A percentile compares a stretch with the other conserved stretches of the same genome.
These are phyloP conservation scores for Scyliorhinus canicula DNA, from an alignment of 2,797 vertebrate genomes.

Conservation along the genomic window DNA sequence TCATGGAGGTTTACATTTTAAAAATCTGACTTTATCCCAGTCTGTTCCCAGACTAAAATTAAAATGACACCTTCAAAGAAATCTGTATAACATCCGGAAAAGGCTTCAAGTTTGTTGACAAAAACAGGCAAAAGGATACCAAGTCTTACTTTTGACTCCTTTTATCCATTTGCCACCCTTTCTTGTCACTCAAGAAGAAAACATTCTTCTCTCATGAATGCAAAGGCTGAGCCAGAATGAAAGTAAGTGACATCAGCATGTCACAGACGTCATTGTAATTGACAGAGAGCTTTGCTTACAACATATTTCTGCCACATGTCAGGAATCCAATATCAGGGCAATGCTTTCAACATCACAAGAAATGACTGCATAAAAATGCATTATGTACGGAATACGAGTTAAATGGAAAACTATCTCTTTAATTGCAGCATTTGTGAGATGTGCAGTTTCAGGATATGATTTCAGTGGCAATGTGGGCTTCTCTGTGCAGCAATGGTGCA, in stretches of 20 bases:
- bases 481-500: neutral
- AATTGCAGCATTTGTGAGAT: neutral
- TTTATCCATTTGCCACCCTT: conserved; percentile 15
- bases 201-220: conserved; percentile 24
- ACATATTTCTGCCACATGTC: conserved; percentile 30
- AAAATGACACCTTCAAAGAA: neutral
- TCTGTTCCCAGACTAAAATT: neutral
- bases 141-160: neutral
- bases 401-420: neutral
- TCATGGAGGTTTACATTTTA: neutral
- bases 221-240: conserved; percentile 23
- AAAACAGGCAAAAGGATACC: conserved; percentile 5
- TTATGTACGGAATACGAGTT: neutral
- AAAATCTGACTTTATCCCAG: neutral
- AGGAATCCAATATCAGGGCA: neutral
- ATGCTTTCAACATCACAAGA: neutral
- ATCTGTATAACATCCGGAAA: neutral
- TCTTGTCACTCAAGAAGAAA: conserved; percentile 30
- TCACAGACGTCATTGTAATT: conserved; percentile 20
- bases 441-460: neutral
- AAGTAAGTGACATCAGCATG: conserved; percentile 33
- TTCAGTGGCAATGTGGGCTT: neutral
- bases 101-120: conserved; percentile 29
- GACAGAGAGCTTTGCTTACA: conserved; percentile 36
- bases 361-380: conserved; percentile 19